phyloP scores from a whole-genome alignment of 2,888 invertebrate genomes.

The Pandemis corylana region DNA sequence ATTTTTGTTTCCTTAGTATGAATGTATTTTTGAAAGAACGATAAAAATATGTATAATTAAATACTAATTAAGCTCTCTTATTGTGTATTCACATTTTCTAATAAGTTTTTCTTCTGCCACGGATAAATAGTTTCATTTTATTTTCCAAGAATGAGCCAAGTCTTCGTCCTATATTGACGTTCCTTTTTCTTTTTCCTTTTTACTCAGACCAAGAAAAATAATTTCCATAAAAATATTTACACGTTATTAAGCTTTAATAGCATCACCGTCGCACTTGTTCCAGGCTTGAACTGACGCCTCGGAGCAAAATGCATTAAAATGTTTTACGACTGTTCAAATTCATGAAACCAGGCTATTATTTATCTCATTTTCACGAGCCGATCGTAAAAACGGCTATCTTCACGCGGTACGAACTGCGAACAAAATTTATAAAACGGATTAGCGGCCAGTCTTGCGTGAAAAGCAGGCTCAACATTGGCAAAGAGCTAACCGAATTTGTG shows the following conservation, averaged over 20 bases:
- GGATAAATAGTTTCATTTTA: too few species aligned
- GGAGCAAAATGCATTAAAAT: slow-evolving; percentile 23
- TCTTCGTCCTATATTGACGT: neutral
- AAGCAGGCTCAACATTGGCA: slow-evolving; percentile 74
- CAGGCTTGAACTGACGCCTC: neutral
- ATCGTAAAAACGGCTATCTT: slow-evolving; percentile 39
- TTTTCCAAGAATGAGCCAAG: neutral
- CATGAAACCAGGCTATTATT: slow-evolving; percentile 24
- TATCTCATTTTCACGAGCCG: slow-evolving; percentile 37
- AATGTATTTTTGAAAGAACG: too few species aligned
- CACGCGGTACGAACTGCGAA: slow-evolving; percentile 43
- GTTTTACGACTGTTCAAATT: slow-evolving; percentile 25
- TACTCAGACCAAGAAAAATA: neutral
- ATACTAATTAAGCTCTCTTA: too few species aligned
- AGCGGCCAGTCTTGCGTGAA: slow-evolving; percentile 75
- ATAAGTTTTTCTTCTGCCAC: too few species aligned
- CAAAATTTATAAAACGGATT: slow-evolving; percentile 72
- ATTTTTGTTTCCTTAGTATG: too few species aligned
- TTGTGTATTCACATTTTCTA: too few species aligned
- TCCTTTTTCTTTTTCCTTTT: neutral
- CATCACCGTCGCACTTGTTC: slow-evolving; percentile 1
- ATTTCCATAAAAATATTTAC: slow-evolving; percentile 1
- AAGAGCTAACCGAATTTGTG: slow-evolving; percentile 76
- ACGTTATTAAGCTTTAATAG: slow-evolving; percentile 1
- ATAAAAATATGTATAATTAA: too few species aligned